Conservation (phyloP, 2,797 vertebrate genomes). For the Phrynocephalus vlangalii region DNA sequence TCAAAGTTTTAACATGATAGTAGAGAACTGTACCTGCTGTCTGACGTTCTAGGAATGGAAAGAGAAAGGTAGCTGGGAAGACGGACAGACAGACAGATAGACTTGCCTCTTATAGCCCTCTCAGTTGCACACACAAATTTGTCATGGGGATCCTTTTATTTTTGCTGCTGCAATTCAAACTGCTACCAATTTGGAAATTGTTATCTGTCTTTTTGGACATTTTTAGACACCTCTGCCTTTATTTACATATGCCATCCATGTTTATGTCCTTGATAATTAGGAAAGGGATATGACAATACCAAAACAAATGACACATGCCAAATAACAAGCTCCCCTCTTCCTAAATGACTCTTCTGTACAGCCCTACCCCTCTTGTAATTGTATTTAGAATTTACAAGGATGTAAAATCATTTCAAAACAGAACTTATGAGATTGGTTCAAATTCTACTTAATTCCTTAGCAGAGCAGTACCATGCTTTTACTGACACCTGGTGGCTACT, state of each 20-base stretch:
- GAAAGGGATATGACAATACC: not conserved
- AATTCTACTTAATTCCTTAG: not conserved
- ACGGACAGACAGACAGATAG: not conserved
- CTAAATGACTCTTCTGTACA: not conserved
- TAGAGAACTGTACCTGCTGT: not conserved
- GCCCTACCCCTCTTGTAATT: not conserved
- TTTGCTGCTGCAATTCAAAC: not conserved
- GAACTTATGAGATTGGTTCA: not conserved
- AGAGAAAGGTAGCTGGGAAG: too few species aligned
- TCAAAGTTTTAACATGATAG: not conserved
- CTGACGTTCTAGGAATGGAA: not conserved
- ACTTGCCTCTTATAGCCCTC: not conserved
- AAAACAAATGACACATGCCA: not conserved
- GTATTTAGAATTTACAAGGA: not conserved
- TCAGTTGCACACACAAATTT: not conserved
- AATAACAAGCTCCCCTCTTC: not conserved
- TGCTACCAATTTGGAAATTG: not conserved
- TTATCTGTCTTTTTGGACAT: not conserved
- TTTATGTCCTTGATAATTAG: not conserved
- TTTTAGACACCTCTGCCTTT: not conserved
- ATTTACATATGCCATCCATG: not conserved
- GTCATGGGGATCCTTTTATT: not conserved
- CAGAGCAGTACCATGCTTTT: conserved; percentile 30
- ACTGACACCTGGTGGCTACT: conserved; percentile 62
- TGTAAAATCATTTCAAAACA: not conserved